A percentile compares a stretch with the other conserved stretches of the same genome.
Conservation (phyloP, 2,113 vertebrate genomes). For the Columbina picui region DNA sequence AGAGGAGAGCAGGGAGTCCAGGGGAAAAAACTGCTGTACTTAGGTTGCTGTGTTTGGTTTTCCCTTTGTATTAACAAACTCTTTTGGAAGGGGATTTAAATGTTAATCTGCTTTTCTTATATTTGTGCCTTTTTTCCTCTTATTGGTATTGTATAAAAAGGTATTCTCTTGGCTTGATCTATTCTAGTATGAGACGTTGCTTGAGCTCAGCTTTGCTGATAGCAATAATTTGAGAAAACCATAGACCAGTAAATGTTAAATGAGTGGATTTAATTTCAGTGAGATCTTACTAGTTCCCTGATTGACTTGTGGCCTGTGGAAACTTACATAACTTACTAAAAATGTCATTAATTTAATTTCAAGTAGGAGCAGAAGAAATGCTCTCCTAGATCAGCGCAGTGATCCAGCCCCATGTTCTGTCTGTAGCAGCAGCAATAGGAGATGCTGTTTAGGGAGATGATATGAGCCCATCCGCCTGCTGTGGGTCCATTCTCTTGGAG, state of each 20-base stretch:
- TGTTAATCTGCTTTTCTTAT: not conserved
- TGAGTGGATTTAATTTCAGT: not conserved
- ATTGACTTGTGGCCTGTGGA: not conserved
- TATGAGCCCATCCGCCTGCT: not conserved
- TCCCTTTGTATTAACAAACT: not conserved
- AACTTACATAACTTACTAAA: not conserved
- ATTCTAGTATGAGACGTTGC: not conserved
- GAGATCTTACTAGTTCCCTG: not conserved
- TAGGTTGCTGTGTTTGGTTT: not conserved
- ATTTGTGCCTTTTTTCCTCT: not conserved
- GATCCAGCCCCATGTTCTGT: not conserved
- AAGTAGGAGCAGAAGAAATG: not conserved
- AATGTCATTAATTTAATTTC: not conserved
- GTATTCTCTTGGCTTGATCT: not conserved
- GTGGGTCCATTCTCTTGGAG: not conserved
- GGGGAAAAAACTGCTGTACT: not conserved
- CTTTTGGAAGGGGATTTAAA: not conserved
- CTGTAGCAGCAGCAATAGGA: not conserved
- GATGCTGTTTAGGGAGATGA: not conserved
- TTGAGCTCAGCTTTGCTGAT: not conserved
- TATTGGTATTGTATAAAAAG: not conserved
- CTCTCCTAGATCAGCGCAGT: not conserved
- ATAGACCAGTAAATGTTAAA: not conserved
- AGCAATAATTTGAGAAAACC: not conserved
- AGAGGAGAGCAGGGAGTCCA: not conserved